These are phyloP conservation scores for Drosophila baimaii DNA, from an alignment of 1,140 invertebrate genomes.

Conservation along the genomic window DNA sequence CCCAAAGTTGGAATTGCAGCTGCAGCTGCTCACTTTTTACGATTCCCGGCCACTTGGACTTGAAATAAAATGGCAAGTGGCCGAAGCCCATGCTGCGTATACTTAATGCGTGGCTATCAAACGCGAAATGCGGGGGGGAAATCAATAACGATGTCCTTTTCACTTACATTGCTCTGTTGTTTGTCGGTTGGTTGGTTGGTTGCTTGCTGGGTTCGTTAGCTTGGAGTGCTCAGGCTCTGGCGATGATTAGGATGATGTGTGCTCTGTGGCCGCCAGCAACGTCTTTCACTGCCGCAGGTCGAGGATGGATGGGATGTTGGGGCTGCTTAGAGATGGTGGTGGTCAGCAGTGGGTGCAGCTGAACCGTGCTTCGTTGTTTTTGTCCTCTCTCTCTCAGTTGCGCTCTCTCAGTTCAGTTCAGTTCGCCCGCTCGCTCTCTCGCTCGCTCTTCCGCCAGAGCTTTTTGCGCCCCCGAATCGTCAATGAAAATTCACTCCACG, in stretches of 20 bases:
- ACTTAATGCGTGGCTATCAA: constrained; percentile 48
- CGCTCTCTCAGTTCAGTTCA: constrained; percentile 24
- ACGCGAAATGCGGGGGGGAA: constrained; percentile 42
- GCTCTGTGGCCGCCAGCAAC: constrained; percentile 62
- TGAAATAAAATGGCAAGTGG: constrained; percentile 29
- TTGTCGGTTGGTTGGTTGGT: too few relatives aligned
- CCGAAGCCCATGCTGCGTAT: constrained; percentile 30
- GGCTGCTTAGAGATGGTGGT: constrained; percentile 28
- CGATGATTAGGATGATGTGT: constrained; percentile 55
- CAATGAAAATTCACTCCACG: constrained; percentile 70
- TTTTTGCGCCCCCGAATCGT: constrained; percentile 66
- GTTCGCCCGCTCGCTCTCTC: constrained; percentile 18
- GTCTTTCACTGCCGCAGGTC: constrained; percentile 51
- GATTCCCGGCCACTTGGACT: constrained; percentile 10
- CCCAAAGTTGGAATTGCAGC: constrained; percentile 10
- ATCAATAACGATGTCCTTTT: constrained; percentile 66
- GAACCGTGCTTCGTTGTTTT: constrained; percentile 77
- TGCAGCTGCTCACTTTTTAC: constrained; percentile 34
- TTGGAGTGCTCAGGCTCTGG: constrained; percentile 45
- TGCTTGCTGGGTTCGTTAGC: constrained; percentile 20
- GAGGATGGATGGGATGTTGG: constrained; percentile 23
- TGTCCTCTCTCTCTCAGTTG: constrained; percentile 58
- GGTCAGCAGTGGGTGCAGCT: constrained; percentile 59
- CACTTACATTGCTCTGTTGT: constrained; percentile 69
- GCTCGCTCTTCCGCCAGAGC: constrained; percentile 45